A percentile compares a stretch with the other conserved stretches of the same genome.
Conservation (phyloP, 2,888 invertebrate species). For the Apamea anceps region DNA sequence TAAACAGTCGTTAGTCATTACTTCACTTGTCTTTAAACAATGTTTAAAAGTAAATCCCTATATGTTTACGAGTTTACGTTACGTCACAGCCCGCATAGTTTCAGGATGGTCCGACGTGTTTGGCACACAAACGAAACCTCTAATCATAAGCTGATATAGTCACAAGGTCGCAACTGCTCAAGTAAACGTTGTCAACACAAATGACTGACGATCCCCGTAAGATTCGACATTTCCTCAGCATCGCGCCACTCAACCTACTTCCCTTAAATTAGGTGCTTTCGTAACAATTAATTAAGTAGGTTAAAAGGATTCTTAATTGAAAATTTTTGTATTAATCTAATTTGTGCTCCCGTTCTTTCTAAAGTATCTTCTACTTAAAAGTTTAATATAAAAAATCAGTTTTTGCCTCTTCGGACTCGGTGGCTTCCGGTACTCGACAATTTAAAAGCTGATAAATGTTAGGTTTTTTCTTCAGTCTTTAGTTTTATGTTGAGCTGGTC, state of each 20-base stretch:
- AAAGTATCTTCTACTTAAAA: slow-evolving; percentile 59
- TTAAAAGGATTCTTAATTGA: slow-evolving; percentile 67
- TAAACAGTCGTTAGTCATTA: no score
- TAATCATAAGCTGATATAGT: background rate
- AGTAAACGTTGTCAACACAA: slow-evolving; percentile 16
- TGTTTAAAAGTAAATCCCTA: background rate
- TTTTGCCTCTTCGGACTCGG: slow-evolving; percentile 36
- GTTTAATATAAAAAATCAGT: slow-evolving; percentile 46
- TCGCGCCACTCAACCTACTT: slow-evolving; percentile 29
- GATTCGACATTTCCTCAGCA: slow-evolving; percentile 38
- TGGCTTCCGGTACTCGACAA: no score
- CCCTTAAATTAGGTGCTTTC: slow-evolving; percentile 48
- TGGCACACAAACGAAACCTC: background rate
- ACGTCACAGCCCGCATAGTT: background rate
- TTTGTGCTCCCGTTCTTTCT: slow-evolving; percentile 56
- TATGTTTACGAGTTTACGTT: background rate
- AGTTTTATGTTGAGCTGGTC: background rate
- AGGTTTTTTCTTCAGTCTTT: background rate
- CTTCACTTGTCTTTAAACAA: no score
- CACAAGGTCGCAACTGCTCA: background rate
- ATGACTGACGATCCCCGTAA: slow-evolving; percentile 13
- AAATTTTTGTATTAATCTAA: slow-evolving; percentile 63
- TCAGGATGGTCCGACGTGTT: background rate
- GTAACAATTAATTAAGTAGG: slow-evolving; percentile 68
- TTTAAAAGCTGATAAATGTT: slow-evolving; percentile 23